Evolutionary conservation across 2,888 invertebrate species (phyloP).

Genomic region (Beris chalybata): DNA sequence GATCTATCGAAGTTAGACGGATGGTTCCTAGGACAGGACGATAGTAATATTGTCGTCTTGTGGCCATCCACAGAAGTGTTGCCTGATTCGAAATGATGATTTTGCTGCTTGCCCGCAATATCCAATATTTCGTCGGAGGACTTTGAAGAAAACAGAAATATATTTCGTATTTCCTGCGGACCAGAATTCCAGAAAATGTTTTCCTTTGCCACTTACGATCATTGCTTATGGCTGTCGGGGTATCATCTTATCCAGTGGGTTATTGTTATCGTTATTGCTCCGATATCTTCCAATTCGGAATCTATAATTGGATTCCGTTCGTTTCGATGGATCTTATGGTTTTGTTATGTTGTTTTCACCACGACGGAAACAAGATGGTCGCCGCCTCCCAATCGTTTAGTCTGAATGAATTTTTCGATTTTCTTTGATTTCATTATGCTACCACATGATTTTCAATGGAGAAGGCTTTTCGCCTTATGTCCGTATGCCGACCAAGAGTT

Average conservation of each 20-base stretch:
- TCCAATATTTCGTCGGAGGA: too few relatives aligned
- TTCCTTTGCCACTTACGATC: background rate
- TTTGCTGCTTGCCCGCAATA: too few relatives aligned
- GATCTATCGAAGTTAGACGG: too few relatives aligned
- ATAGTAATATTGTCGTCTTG: too few relatives aligned
- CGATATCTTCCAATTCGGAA: constrained; percentile 37
- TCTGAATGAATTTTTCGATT: background rate
- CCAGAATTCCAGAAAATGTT: too few relatives aligned
- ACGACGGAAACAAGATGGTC: background rate
- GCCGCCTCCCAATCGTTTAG: background rate
- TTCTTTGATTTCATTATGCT: constrained; percentile 22
- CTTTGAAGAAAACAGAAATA: too few relatives aligned
- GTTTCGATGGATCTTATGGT: constrained; percentile 11
- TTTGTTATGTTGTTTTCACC: constrained; percentile 1
- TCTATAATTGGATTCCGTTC: constrained; percentile 34
- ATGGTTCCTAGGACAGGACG: too few relatives aligned
- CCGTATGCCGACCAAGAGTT: too few relatives aligned
- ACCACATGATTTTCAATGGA: constrained; percentile 19
- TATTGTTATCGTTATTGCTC: constrained; percentile 35
- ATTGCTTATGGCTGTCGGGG: constrained; percentile 5
- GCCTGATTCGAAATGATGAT: too few relatives aligned
- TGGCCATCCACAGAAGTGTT: too few relatives aligned
- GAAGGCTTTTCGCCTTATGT: too few relatives aligned
- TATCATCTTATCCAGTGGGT: constrained; percentile 18
- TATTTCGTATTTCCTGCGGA: too few relatives aligned